These are phyloP conservation scores for mouse (Mus musculus) DNA, from an alignment of 2,113 vertebrate genomes.

Conservation along the genomic window DNA sequence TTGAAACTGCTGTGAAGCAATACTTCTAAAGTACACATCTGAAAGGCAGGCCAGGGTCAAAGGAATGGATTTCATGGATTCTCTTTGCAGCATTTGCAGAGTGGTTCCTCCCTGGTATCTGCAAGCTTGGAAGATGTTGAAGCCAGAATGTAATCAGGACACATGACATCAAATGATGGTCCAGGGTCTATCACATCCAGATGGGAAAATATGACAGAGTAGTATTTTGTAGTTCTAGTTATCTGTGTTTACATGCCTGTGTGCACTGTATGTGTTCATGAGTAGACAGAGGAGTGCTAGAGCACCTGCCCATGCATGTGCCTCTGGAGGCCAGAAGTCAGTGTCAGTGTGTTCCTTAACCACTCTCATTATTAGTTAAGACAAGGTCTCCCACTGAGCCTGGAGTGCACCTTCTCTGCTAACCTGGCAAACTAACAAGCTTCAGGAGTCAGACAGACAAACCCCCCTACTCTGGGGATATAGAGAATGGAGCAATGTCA, in stretches of 20 bases:
- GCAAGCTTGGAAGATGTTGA: background rate
- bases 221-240: background rate
- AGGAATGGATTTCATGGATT: conserved; percentile 60
- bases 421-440: background rate
- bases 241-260: no score
- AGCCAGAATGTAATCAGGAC: conserved; percentile 9
- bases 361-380: background rate
- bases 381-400: background rate
- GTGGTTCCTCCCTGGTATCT: conserved; percentile 22
- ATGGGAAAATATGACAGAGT: background rate
- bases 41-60: conserved; percentile 52
- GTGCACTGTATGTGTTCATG: background rate
- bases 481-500: background rate
- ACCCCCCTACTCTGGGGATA: background rate
- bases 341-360: background rate
- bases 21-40: conserved; percentile 54
- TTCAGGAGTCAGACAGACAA: background rate
- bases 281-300: background rate
- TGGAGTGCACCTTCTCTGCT: background rate
- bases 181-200: conserved; percentile 10
- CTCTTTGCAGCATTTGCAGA: conserved; percentile 41
- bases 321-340: background rate
- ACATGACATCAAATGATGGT: conserved; percentile 44
- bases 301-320: background rate
- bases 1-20: conserved; percentile 55